Conservation (phyloP, 2,797 vertebrate species). For the Cossypha niveicapilla region DNA sequence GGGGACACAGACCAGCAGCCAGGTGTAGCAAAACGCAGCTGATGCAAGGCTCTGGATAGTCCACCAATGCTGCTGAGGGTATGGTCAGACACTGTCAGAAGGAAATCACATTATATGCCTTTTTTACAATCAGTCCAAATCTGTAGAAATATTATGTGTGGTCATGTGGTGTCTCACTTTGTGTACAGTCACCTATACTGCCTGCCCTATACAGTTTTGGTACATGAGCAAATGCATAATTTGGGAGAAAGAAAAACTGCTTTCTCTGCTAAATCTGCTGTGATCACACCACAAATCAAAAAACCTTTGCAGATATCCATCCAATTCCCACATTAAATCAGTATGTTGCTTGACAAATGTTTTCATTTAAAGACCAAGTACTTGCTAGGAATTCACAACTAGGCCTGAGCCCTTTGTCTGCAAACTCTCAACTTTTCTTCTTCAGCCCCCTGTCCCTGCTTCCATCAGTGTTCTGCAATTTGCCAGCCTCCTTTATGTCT, state of each 20-base stretch:
- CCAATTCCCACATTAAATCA: not conserved
- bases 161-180: not conserved
- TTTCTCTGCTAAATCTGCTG: not conserved
- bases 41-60: not conserved
- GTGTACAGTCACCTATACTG: not conserved
- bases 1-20: not conserved
- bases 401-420: conserved; percentile 17
- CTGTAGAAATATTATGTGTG: not conserved
- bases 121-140: not conserved
- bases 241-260: not conserved
- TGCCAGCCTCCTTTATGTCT: conserved; percentile 51
- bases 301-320: not conserved
- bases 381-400: conserved; percentile 32
- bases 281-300: not conserved
- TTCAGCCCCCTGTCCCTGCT: not conserved
- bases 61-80: not conserved
- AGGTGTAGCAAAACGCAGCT: not conserved
- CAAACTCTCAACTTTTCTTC: not conserved
- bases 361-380: conserved; percentile 9
- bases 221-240: not conserved
- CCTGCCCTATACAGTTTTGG: not conserved
- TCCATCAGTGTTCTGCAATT: conserved; percentile 19
- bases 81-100: not conserved
- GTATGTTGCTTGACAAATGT: not conserved
- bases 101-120: not conserved